These are phyloP conservation scores for Copidosoma floridanum DNA, from an alignment of 1,140 invertebrate species.

Conservation along the genomic window DNA sequence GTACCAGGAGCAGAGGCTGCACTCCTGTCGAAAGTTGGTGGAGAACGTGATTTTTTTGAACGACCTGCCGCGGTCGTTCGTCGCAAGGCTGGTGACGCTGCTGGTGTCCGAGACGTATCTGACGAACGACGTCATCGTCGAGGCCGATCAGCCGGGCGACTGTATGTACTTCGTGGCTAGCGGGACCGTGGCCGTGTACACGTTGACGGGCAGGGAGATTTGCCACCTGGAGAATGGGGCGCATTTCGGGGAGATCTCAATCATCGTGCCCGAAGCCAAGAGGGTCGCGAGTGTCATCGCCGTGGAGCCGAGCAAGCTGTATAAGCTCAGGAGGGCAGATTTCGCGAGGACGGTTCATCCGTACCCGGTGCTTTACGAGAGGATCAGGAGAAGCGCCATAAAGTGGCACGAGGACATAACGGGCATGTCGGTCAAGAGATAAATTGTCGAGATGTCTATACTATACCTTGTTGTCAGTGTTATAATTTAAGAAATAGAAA, in stretches of 20 bases:
- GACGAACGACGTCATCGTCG: slow-evolving; percentile 57
- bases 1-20: slow-evolving; percentile 58
- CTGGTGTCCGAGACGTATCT: slow-evolving; percentile 56
- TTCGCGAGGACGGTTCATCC: slow-evolving; percentile 60
- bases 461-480: too few species aligned
- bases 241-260: slow-evolving; percentile 63
- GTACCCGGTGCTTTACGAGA: slow-evolving; percentile 61
- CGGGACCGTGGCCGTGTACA: slow-evolving; percentile 59
- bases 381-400: slow-evolving; percentile 59
- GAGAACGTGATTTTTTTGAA: slow-evolving; percentile 58
- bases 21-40: slow-evolving; percentile 55
- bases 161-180: slow-evolving; percentile 60
- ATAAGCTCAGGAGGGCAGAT: slow-evolving; percentile 58
- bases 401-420: slow-evolving; percentile 52
- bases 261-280: slow-evolving; percentile 55
- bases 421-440: too few species aligned
- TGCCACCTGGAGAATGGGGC: slow-evolving; percentile 63
- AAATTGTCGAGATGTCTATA: too few species aligned
- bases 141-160: slow-evolving; percentile 52
- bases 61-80: slow-evolving; percentile 52
- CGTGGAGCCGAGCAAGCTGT: slow-evolving; percentile 61
- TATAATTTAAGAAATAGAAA: too few species aligned
- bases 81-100: slow-evolving; percentile 53
- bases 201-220: slow-evolving; percentile 56
- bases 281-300: slow-evolving; percentile 61